Evolutionary conservation across 2,797 vertebrate genomes (phyloP).

Genomic region (Bryconaethiops microstoma): DNA sequence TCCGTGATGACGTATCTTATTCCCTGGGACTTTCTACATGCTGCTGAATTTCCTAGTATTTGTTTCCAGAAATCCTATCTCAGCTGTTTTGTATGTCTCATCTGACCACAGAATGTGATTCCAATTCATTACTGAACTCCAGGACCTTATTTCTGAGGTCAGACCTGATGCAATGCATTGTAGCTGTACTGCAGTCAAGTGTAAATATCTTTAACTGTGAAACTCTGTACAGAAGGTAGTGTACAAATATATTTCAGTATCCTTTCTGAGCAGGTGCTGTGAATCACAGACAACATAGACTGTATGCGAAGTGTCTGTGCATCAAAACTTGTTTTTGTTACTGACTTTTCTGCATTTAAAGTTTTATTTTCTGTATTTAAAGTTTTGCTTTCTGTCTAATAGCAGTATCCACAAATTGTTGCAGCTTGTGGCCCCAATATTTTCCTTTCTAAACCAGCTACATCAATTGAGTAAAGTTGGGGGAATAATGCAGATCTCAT

Average conservation of each 20-base stretch:
- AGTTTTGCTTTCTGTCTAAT: too few relatives aligned
- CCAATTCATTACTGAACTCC: not conserved
- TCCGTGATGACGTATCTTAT: not conserved
- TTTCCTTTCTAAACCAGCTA: not conserved
- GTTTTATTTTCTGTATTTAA: not conserved
- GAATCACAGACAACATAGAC: too few relatives aligned
- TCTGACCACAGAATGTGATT: not conserved
- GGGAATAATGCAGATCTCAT: not conserved
- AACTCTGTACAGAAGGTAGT: too few relatives aligned
- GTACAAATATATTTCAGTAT: too few relatives aligned
- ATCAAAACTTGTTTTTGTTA: not conserved
- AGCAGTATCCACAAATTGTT: not conserved
- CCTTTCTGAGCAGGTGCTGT: too few relatives aligned
- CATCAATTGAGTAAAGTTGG: not conserved
- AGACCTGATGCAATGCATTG: too few relatives aligned
- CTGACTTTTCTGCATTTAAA: too few relatives aligned
- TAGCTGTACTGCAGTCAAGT: too few relatives aligned
- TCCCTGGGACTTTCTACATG: too few relatives aligned
- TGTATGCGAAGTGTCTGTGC: too few relatives aligned
- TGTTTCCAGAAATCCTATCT: not conserved
- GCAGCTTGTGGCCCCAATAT: not conserved
- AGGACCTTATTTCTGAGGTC: too few relatives aligned
- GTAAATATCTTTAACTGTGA: too few relatives aligned
- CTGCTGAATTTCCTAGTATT: not conserved
- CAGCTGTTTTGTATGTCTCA: not conserved